phyloP scores from a whole-genome alignment of 2,888 invertebrate species.

The Stomorhina lunata region DNA sequence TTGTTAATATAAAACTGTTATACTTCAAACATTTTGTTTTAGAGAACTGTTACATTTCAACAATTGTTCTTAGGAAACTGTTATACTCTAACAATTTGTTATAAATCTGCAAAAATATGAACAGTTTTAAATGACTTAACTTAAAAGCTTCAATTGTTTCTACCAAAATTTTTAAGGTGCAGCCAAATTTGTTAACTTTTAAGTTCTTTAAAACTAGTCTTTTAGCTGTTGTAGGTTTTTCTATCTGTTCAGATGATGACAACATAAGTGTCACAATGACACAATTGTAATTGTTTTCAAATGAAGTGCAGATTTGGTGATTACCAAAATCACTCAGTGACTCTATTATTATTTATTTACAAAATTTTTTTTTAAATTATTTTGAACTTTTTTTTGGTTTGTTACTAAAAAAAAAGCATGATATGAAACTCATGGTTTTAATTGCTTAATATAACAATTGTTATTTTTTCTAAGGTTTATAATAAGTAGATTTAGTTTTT shows the following conservation, averaged over 20 bases:
- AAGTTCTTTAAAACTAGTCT: too few relatives aligned
- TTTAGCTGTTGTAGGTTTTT: slow-evolving; percentile 10
- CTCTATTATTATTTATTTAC: slow-evolving; percentile 1
- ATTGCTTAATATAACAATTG: slow-evolving; percentile 62
- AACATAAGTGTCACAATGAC: slow-evolving; percentile 61
- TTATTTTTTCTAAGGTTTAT: not conserved
- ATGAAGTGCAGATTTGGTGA: slow-evolving; percentile 61
- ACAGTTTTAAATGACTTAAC: too few relatives aligned
- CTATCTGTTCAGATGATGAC: slow-evolving; percentile 47
- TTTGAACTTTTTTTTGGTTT: slow-evolving; percentile 1
- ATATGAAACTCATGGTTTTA: slow-evolving; percentile 47
- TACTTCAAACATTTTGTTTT: too few relatives aligned
- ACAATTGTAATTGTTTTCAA: slow-evolving; percentile 61
- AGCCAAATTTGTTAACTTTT: slow-evolving; percentile 27
- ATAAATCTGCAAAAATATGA: too few relatives aligned
- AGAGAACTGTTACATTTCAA: too few relatives aligned
- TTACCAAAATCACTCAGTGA: slow-evolving; percentile 45
- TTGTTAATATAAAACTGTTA: too few relatives aligned
- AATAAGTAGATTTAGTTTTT: not conserved
- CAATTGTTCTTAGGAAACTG: too few relatives aligned
- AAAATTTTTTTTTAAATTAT: not conserved
- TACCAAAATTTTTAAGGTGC: slow-evolving; percentile 37
- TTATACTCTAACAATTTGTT: too few relatives aligned
- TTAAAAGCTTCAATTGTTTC: not conserved
- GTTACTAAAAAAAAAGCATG: too few relatives aligned